A percentile compares a stretch with the other conserved stretches of the same genome.
These are phyloP conservation scores for Plectrocnemia conspersa DNA, from an alignment of 1,140 invertebrate species.

Conservation along the genomic window DNA sequence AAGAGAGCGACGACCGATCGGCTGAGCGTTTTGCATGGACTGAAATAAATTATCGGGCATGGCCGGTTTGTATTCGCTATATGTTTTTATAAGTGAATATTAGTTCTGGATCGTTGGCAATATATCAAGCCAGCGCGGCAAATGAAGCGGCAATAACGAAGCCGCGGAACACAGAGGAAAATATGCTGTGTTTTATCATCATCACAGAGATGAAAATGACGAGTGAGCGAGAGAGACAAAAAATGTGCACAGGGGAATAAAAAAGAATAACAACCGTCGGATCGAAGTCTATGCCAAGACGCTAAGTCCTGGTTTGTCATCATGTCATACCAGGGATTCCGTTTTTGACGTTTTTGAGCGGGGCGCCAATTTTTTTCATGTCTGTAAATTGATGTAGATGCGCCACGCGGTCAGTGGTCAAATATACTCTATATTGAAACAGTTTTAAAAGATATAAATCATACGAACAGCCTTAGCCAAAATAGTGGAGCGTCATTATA, in stretches of 20 bases:
- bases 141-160: constrained; percentile 10
- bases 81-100: constrained; percentile 16
- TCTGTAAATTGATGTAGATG: no score
- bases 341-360: no score
- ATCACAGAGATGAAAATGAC: not conserved
- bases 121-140: constrained; percentile 10
- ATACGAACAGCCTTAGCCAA: no score
- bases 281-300: constrained; percentile 5
- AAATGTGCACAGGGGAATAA: not conserved
- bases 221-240: not conserved
- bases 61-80: constrained; percentile 15
- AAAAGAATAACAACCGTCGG: not conserved
- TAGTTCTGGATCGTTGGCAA: constrained; percentile 15
- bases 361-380: no score
- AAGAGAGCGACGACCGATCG: not conserved
- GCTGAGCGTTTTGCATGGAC: not conserved
- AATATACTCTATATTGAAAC: no score
- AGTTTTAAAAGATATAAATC: no score
- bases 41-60: constrained; percentile 18
- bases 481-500: no score
- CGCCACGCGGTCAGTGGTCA: no score
- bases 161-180: not conserved
- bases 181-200: not conserved
- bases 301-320: constrained; percentile 15
- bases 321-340: constrained; percentile 3